Evolutionary conservation across 2,888 invertebrate species (phyloP).

Genomic region (Nebria brevicollis): DNA sequence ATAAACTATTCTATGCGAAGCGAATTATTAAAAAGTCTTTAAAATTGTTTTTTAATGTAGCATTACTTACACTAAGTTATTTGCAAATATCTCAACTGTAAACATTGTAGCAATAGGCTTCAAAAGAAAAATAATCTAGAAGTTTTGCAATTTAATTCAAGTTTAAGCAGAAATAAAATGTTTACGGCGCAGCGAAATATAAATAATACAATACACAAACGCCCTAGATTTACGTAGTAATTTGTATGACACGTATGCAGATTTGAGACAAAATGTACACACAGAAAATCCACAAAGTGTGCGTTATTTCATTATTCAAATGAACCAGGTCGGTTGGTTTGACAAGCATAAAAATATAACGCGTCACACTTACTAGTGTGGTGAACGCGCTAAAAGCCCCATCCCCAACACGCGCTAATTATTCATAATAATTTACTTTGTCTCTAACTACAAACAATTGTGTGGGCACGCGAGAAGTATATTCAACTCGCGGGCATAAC

Average conservation of each 20-base stretch:
- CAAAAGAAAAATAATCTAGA: too few relatives aligned
- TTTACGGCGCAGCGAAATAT: not conserved
- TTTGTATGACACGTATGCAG: not conserved
- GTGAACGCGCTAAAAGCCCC: not conserved
- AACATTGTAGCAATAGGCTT: too few relatives aligned
- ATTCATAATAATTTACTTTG: conserved; percentile 23
- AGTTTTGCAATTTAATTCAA: too few relatives aligned
- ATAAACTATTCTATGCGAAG: too few relatives aligned
- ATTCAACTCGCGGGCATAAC: conserved; percentile 4
- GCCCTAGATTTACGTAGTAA: not conserved
- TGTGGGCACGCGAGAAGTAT: not conserved
- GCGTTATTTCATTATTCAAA: conserved; percentile 19
- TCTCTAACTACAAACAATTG: conserved; percentile 13
- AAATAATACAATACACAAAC: not conserved
- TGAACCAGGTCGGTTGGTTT: conserved; percentile 3
- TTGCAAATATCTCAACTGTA: too few relatives aligned
- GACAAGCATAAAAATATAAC: conserved; percentile 15
- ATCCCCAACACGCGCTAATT: conserved; percentile 4
- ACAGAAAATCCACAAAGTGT: conserved; percentile 3
- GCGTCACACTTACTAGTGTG: conserved; percentile 4
- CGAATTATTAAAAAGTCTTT: too few relatives aligned
- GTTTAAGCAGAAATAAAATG: not conserved
- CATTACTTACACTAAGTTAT: too few relatives aligned
- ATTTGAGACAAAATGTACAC: not conserved
- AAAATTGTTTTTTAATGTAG: too few relatives aligned